Conservation (phyloP, 1,140 invertebrate genomes). For the Paracyclopina nana region DNA sequence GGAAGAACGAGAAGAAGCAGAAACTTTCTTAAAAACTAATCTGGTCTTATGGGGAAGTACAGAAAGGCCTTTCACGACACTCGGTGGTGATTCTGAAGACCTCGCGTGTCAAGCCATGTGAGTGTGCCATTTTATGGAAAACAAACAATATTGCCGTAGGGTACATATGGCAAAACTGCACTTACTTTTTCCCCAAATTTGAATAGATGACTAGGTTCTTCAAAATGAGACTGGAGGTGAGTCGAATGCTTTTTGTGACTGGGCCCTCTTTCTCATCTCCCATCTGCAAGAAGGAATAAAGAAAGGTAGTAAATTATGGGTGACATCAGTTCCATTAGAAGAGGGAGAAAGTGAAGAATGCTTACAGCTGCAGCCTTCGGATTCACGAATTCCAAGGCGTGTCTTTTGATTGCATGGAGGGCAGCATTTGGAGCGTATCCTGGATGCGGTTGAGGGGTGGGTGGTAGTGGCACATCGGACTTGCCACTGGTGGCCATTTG, state of each 20-base stretch:
- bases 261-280: conserved; percentile 60
- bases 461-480: conserved; percentile 28
- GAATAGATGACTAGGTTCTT: conserved; percentile 91
- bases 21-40: too few relatives aligned
- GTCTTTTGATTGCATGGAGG: conserved; percentile 78
- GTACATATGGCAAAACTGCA: too few relatives aligned
- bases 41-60: too few relatives aligned
- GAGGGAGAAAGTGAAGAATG: conserved; percentile 8
- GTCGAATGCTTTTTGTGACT: conserved; percentile 91
- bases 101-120: too few relatives aligned
- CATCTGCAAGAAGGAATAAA: conserved; percentile 18
- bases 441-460: conserved; percentile 31
- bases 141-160: too few relatives aligned
- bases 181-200: conserved; percentile 65
- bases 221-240: conserved; percentile 85
- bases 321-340: conserved; percentile 30
- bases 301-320: conserved; percentile 18
- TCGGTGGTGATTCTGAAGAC: too few relatives aligned
- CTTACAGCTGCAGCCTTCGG: conserved; percentile 66
- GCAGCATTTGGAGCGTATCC: conserved; percentile 56
- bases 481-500: conserved; percentile 33
- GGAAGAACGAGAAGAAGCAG: too few relatives aligned
- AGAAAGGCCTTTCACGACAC: too few relatives aligned
- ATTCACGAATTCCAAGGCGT: conserved; percentile 71
- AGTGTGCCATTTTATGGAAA: too few relatives aligned